A percentile compares a stretch with the other conserved stretches of the same genome.
phyloP scores from a whole-genome alignment of 2,113 vertebrate genomes.

The Trinectes maculatus region DNA sequence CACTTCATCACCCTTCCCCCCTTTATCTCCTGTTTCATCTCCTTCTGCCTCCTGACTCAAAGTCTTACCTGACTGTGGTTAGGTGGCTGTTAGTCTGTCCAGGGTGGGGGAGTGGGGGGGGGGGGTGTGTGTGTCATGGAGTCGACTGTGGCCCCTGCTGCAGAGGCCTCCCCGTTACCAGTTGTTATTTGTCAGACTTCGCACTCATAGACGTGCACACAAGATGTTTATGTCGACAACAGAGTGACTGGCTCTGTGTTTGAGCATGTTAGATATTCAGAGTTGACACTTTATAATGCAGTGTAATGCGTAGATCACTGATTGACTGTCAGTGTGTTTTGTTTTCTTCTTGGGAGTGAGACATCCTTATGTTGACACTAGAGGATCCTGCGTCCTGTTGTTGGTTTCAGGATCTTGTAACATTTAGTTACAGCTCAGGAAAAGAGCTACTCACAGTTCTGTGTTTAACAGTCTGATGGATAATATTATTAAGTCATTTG shows the following conservation, averaged over 20 bases:
- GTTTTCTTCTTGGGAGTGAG: no score
- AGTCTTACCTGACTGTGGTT: constrained; percentile 42
- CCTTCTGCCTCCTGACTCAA: constrained; percentile 41
- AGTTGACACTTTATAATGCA: no score
- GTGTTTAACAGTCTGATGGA: not conserved
- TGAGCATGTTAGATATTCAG: no score
- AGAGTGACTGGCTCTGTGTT: constrained; percentile 44
- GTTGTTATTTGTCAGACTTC: constrained; percentile 55
- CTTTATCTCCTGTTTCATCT: constrained; percentile 44
- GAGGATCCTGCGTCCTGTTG: no score
- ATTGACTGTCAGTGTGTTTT: no score
- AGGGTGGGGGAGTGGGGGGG: no score
- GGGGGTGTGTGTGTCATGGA: no score
- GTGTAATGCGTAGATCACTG: no score
- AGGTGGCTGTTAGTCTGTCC: constrained; percentile 38
- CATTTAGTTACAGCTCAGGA: not conserved
- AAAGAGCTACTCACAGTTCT: no score
- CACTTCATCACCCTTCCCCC: constrained; percentile 21
- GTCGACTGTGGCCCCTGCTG: constrained; percentile 37
- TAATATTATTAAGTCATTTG: not conserved
- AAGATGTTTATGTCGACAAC: constrained; percentile 36
- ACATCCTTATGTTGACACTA: no score
- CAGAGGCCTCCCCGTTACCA: constrained; percentile 29
- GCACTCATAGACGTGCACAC: constrained; percentile 11
- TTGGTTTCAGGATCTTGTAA: not conserved